Conservation (phyloP, 2,113 vertebrate genomes). For the Anas platyrhynchos region DNA sequence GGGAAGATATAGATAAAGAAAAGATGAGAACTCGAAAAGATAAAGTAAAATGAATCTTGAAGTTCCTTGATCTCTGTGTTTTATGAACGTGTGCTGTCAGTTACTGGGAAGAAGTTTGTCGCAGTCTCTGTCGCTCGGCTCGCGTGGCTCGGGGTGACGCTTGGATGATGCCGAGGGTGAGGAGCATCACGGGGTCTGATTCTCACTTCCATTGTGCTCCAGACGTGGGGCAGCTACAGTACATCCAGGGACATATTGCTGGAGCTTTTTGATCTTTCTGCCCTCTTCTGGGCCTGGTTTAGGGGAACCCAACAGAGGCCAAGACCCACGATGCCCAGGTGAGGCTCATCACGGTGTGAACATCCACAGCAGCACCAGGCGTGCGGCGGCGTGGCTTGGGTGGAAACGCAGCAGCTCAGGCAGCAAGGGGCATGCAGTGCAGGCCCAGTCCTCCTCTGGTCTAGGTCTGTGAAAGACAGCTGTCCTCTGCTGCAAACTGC, state of each 20-base stretch:
- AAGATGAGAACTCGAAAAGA: not conserved
- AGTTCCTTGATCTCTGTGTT: slow-evolving; percentile 4
- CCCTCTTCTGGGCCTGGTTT: accelerated
- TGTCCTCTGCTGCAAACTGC: not conserved
- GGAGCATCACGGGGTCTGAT: not conserved
- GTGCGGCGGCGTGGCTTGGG: too few species aligned
- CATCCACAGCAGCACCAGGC: not conserved
- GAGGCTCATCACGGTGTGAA: not conserved
- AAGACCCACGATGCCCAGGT: accelerated
- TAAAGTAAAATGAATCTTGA: slow-evolving; percentile 30
- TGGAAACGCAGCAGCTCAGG: accelerated
- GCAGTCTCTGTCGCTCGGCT: accelerated
- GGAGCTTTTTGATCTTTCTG: not conserved
- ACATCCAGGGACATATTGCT: not conserved
- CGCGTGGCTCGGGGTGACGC: not conserved
- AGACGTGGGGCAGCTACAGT: not conserved
- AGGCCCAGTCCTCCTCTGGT: not conserved
- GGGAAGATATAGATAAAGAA: not conserved
- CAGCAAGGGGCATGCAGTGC: accelerated
- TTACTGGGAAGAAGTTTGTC: not conserved
- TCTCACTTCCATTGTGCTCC: not conserved
- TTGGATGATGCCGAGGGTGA: not conserved
- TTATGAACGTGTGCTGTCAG: not conserved
- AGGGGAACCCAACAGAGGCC: not conserved
- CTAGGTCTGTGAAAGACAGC: not conserved